phyloP scores from a whole-genome alignment of 2,113 vertebrate species.

The Salvelinus fontinalis region DNA sequence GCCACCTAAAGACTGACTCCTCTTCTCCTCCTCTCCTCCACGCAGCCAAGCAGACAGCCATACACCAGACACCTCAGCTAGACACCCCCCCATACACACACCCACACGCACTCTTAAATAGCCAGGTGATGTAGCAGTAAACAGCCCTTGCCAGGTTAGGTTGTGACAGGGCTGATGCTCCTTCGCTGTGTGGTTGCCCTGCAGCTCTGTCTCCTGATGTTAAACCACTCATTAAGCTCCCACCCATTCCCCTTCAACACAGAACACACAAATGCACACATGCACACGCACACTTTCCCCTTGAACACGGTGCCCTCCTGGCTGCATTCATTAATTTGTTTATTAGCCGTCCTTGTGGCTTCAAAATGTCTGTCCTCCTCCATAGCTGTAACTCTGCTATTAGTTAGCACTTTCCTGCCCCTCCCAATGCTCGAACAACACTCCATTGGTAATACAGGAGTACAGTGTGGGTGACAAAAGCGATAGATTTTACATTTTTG shows the following conservation, averaged over 20 bases:
- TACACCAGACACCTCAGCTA: no score
- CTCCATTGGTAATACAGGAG: no score
- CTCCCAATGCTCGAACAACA: no score
- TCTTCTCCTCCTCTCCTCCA: constrained; percentile 6
- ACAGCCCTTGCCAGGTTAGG: constrained; percentile 41
- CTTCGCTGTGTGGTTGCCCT: constrained; percentile 54
- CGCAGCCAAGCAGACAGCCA: constrained; percentile 10
- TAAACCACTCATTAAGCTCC: constrained; percentile 60
- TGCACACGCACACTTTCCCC: constrained; percentile 71
- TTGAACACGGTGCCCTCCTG: constrained; percentile 67
- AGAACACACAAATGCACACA: no score
- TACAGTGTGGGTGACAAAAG: no score
- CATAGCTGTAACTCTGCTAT: constrained; percentile 36
- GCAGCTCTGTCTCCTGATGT: constrained; percentile 67
- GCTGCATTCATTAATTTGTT: constrained; percentile 75
- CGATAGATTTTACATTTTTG: no score
- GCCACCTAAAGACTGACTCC: constrained; percentile 66
- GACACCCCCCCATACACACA: no score
- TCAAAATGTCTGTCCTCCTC: constrained; percentile 55
- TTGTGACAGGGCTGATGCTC: constrained; percentile 45
- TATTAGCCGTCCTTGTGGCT: constrained; percentile 67
- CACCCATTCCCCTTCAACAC: no score
- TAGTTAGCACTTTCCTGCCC: no score
- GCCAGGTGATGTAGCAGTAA: constrained; percentile 66
- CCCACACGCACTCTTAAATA: constrained; percentile 36